Evolutionary conservation across 1,140 invertebrate genomes (phyloP), one percentile per base, ranked within the genome.

Genomic region (Choristoneura fumiferana): DNA sequence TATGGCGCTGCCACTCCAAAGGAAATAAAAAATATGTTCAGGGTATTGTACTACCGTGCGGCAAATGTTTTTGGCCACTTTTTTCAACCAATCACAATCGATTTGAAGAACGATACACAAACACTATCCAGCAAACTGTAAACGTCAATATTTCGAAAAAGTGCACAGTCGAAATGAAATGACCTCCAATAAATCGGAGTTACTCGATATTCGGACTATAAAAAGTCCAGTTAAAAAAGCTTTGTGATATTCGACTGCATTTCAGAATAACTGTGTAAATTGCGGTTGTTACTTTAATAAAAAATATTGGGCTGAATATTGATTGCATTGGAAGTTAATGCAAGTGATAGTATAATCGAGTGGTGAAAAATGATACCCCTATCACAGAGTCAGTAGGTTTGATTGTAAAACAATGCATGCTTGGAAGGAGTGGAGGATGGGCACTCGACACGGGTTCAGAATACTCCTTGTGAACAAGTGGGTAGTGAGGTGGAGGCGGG

Each of bases 321-420:
- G 22, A 29, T 29, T 3, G 2, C 6, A 6, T 29, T 29, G 22
- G 22, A 6, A 29, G 22, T 29, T 29, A 29, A n/a, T n/a, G n/a
- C n/a, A n/a, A n/a, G 22, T 29, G 22, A 29, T 29, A 29, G 22
- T 6, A 29, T 29, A 29, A 6, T 2, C 6, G 22, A 29, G 22
- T 29, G 22, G 22, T 29, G 22, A 29, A 29, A 29, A 29, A 6
- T 29, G 2, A 29, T 29, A 3, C 2, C 22, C 22, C 6, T n/a
- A n/a, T 29, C 22, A 3, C 22, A 29, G 22, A 29, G 6, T 33
- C 39, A 63, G 59, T 61, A 52, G 52, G 63, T 56, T 62, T 53
- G 63, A 58, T 69, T 45, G 35, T 57, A 57, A 69, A 69, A 69
- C 67, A 69, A 69, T 65, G 58, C 58, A 56, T 55, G 62, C 57